These are phyloP conservation scores for Bombus confusus DNA, from an alignment of 1,140 invertebrate genomes.

Conservation along the genomic window DNA sequence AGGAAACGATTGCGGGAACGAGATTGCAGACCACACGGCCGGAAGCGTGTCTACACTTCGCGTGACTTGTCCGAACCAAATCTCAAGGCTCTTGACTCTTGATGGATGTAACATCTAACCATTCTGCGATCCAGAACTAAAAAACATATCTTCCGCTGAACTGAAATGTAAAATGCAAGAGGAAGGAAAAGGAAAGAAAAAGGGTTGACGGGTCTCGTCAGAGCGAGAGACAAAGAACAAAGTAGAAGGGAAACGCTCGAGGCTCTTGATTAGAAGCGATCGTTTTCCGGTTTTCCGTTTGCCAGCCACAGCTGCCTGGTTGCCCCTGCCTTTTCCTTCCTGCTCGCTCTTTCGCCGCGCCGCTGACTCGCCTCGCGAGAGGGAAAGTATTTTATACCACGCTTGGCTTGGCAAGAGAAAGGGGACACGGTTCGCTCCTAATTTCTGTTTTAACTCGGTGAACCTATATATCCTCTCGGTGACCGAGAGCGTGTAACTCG, in stretches of 20 bases:
- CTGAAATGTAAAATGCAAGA: background rate
- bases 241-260: constrained; percentile 45
- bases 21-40: constrained; percentile 36
- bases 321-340: constrained; percentile 41
- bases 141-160: constrained; percentile 1
- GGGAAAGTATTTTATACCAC: constrained; percentile 83
- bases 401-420: constrained; percentile 83
- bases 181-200: constrained; percentile 19
- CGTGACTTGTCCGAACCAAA: constrained; percentile 47
- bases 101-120: background rate
- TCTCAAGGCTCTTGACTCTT: background rate
- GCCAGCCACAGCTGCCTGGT: constrained; percentile 40
- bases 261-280: constrained; percentile 58
- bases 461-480: constrained; percentile 67
- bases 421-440: constrained; percentile 82
- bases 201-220: background rate
- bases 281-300: constrained; percentile 80
- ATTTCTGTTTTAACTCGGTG: constrained; percentile 81
- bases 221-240: constrained; percentile 50
- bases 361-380: constrained; percentile 72
- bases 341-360: constrained; percentile 41
- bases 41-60: constrained; percentile 51
- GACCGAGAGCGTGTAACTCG: constrained; percentile 65
- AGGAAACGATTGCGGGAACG: constrained; percentile 41
- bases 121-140: background rate